These are phyloP conservation scores for Noturus placidus DNA, from an alignment of 2,113 vertebrate species.

Conservation along the genomic window DNA sequence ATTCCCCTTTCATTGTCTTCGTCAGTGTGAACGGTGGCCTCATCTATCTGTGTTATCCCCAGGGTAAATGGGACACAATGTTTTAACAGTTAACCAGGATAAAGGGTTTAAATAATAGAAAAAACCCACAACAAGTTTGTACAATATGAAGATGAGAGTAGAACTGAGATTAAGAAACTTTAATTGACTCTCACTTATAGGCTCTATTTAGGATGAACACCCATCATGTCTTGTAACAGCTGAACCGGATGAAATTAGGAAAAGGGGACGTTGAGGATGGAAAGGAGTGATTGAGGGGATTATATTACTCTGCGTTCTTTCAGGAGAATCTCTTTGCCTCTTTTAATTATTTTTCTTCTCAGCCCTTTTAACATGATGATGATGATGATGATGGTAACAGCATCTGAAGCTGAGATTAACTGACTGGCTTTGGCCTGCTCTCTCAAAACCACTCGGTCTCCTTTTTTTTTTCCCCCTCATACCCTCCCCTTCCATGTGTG, in stretches of 20 bases:
- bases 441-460: not conserved
- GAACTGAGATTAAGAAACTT: not conserved
- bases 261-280: constrained; percentile 55
- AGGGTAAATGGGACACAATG: constrained; percentile 17
- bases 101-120: constrained; percentile 19
- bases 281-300: constrained; percentile 52
- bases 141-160: not conserved
- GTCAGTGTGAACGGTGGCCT: constrained; percentile 28
- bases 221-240: not conserved
- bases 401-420: constrained; percentile 56
- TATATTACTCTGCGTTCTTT: constrained; percentile 52
- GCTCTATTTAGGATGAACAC: not conserved
- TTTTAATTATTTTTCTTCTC: constrained; percentile 57
- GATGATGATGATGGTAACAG: constrained; percentile 61
- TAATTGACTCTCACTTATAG: not conserved
- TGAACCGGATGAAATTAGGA: not conserved
- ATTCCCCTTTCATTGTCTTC: constrained; percentile 9
- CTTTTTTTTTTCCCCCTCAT: not conserved
- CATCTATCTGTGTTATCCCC: constrained; percentile 11
- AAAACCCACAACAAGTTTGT: not conserved
- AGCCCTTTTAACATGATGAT: constrained; percentile 49
- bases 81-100: constrained; percentile 20
- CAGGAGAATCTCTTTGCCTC: constrained; percentile 51
- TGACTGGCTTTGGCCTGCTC: constrained; percentile 69
- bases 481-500: constrained; percentile 4